These are phyloP conservation scores for Brenthis hecate DNA, from an alignment of 2,888 invertebrate species.

Conservation along the genomic window DNA sequence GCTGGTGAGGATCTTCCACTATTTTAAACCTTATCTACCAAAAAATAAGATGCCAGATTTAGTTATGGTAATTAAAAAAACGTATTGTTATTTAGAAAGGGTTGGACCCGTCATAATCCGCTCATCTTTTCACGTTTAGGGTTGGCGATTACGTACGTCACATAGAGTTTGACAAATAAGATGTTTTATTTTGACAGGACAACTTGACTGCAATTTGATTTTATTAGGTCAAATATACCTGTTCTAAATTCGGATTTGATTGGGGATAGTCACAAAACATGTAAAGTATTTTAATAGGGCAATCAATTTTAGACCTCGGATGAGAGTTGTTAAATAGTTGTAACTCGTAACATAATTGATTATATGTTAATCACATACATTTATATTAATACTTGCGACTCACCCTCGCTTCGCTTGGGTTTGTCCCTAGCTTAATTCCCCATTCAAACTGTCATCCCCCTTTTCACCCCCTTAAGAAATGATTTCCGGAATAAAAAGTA, in stretches of 20 bases:
- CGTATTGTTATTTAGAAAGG: slow-evolving; percentile 28
- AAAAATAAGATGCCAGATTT: slow-evolving; percentile 4
- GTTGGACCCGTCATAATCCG: slow-evolving; percentile 59
- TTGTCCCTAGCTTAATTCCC: too few species aligned
- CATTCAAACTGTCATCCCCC: too few species aligned
- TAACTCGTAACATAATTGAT: slow-evolving; percentile 17
- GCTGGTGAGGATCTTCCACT: not conserved
- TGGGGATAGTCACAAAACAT: slow-evolving; percentile 39
- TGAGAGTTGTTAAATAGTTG: slow-evolving; percentile 31
- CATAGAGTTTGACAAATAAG: slow-evolving; percentile 55
- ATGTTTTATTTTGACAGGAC: slow-evolving; percentile 33
- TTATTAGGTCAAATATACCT: slow-evolving; percentile 30
- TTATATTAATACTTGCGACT: not conserved
- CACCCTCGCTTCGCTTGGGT: too few species aligned
- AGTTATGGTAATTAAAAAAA: slow-evolving; percentile 24
- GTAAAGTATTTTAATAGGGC: slow-evolving; percentile 35
- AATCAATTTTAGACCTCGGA: slow-evolving; percentile 31
- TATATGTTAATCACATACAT: slow-evolving; percentile 5
- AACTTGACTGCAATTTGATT: slow-evolving; percentile 28
- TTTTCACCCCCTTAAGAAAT: too few species aligned
- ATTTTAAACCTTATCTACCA: slow-evolving; percentile 7
- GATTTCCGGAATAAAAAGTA: too few species aligned
- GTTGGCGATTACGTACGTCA: slow-evolving; percentile 46
- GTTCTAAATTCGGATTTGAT: slow-evolving; percentile 39
- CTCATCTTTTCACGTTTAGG: slow-evolving; percentile 58